A percentile compares a stretch with the other conserved stretches of the same genome.
phyloP scores from a whole-genome alignment of 2,113 vertebrate genomes.

The Bufo bufo region DNA sequence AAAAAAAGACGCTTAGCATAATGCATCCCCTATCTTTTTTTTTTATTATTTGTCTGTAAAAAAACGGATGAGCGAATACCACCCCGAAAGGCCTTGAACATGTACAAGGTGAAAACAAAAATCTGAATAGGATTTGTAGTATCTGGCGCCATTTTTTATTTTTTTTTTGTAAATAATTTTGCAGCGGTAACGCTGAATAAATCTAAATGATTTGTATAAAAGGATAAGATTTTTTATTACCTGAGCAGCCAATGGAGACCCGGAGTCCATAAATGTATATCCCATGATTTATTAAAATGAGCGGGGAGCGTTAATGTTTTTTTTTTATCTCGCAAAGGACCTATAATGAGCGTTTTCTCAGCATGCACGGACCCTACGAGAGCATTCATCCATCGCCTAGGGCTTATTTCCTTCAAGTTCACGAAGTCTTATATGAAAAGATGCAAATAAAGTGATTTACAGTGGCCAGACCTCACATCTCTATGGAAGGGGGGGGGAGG shows the following conservation, averaged over 20 bases:
- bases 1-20: not conserved
- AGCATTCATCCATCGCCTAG: not conserved
- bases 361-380: not conserved
- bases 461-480: conserved; percentile 71
- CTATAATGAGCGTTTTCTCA: not conserved
- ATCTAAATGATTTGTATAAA: not conserved
- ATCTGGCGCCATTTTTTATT: not conserved
- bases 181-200: not conserved
- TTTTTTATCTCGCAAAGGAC: not conserved
- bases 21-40: not conserved
- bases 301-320: not conserved
- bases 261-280: not conserved
- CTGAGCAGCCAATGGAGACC: not conserved
- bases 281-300: not conserved
- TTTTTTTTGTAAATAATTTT: not conserved
- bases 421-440: not conserved
- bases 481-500: conserved; percentile 64
- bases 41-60: not conserved
- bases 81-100: conserved; percentile 38
- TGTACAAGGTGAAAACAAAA: not conserved
- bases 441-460: conserved; percentile 9
- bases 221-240: not conserved
- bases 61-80: no score
- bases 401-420: not conserved
- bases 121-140: conserved; percentile 53